phyloP scores from a whole-genome alignment of 2,797 vertebrate species.

The Alca torda region DNA sequence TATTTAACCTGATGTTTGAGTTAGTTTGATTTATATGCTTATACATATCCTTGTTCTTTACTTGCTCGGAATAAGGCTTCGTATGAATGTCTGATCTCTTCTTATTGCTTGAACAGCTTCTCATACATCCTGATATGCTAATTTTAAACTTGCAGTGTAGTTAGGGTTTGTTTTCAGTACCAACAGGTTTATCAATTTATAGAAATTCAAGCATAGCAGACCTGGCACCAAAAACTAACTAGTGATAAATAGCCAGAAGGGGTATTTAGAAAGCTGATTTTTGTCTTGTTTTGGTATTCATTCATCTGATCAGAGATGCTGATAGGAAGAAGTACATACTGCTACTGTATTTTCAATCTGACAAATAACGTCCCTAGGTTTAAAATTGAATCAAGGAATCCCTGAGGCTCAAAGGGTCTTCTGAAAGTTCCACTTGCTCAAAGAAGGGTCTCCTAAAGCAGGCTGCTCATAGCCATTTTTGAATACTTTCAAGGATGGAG shows the following conservation, averaged over 20 bases:
- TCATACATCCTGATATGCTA: not conserved
- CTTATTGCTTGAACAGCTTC: not conserved
- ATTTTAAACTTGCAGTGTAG: not conserved
- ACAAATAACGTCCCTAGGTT: not conserved
- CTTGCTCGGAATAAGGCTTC: not conserved
- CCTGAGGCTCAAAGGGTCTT: not conserved
- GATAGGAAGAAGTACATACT: not conserved
- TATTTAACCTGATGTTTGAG: not conserved
- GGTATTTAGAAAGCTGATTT: not conserved
- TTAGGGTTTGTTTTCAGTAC: not conserved
- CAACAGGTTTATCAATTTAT: not conserved
- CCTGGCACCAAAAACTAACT: not conserved
- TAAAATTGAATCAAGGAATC: not conserved
- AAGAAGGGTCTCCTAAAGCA: not conserved
- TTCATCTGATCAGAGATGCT: not conserved
- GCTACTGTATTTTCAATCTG: not conserved
- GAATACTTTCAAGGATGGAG: not conserved
- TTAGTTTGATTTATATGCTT: not conserved
- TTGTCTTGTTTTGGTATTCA: not conserved
- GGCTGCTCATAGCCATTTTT: not conserved
- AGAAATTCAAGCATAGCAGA: not conserved
- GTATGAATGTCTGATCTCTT: not conserved
- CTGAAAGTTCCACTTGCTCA: not conserved
- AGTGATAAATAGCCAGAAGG: not conserved
- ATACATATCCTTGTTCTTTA: not conserved